Percentiles rank a stretch among this genome's conserved stretches.
phyloP scores from a whole-genome alignment of 2,113 vertebrate species.

The Cheilinus undulatus region DNA sequence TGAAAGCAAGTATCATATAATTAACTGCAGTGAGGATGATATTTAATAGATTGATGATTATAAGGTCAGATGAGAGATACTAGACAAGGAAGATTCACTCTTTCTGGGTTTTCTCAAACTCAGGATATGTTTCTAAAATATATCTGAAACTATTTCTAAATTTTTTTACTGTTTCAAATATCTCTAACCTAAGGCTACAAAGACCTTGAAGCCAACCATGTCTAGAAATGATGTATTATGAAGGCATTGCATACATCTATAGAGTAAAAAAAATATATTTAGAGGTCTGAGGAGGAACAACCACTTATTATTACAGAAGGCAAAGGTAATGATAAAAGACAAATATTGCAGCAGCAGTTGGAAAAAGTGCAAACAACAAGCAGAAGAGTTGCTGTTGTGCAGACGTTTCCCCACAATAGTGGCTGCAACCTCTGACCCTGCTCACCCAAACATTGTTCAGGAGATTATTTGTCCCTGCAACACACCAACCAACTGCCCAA shows the following conservation, averaged over 20 bases:
- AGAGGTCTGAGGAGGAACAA: too few relatives aligned
- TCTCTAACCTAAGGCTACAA: too few relatives aligned
- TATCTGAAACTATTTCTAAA: neutral
- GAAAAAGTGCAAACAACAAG: neutral
- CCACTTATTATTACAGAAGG: too few relatives aligned
- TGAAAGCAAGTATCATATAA: conserved; percentile 4
- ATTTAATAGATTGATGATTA: conserved; percentile 1
- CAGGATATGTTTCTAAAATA: neutral
- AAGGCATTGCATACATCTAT: too few relatives aligned
- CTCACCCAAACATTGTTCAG: conserved; percentile 70
- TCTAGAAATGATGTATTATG: too few relatives aligned
- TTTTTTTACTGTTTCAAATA: neutral
- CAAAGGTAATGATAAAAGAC: too few relatives aligned
- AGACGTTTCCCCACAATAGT: conserved; percentile 45
- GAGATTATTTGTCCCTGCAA: conserved; percentile 49
- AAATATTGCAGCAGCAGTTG: neutral
- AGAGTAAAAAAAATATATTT: too few relatives aligned
- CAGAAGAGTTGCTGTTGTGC: conserved; percentile 16
- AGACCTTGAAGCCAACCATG: neutral
- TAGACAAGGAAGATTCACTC: too few relatives aligned
- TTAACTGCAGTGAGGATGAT: neutral
- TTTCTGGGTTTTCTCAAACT: neutral
- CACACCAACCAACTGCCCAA: conserved; percentile 32
- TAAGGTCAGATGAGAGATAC: neutral
- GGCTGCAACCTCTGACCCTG: conserved; percentile 68